phyloP scores from a whole-genome alignment of 2,888 invertebrate species.

The Orthosia gracilis region DNA sequence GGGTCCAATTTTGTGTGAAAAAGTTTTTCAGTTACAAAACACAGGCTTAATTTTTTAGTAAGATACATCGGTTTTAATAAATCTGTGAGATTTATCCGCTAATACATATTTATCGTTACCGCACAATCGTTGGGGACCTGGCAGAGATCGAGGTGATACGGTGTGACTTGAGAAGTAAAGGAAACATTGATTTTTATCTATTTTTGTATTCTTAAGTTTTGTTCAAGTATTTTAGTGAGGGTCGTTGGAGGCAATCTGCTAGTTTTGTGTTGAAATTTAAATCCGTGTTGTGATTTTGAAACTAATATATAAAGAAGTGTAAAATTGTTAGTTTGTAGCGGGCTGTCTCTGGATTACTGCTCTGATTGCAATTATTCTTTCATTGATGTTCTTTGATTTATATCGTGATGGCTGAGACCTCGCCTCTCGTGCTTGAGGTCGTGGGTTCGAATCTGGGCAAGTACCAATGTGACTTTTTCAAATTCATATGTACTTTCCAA shows the following conservation, averaged over 20 bases:
- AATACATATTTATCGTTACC: constrained; percentile 62
- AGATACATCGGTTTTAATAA: constrained; percentile 39
- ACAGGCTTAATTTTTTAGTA: constrained; percentile 40
- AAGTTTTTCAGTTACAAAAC: constrained; percentile 30
- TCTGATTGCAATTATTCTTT: too few species aligned
- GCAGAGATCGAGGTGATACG: constrained; percentile 54
- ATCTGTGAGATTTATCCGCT: constrained; percentile 63
- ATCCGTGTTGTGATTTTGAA: not conserved
- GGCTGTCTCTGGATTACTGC: too few species aligned
- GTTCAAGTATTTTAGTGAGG: constrained; percentile 50
- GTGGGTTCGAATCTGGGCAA: too few species aligned
- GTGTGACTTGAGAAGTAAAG: constrained; percentile 50
- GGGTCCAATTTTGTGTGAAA: constrained; percentile 13
- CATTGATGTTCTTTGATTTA: too few species aligned
- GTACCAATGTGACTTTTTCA: too few species aligned
- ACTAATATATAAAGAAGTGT: not conserved
- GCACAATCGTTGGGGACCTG: constrained; percentile 60
- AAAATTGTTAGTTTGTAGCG: too few species aligned
- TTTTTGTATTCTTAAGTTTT: constrained; percentile 45
- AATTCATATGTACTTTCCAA: too few species aligned
- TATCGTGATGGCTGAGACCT: too few species aligned
- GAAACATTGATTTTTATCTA: constrained; percentile 60
- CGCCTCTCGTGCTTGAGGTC: too few species aligned
- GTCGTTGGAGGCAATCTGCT: constrained; percentile 27
- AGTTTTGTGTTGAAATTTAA: constrained; percentile 9